These are phyloP conservation scores for Gyrodactylus bullatarudis DNA, from an alignment of 1,140 invertebrate genomes.

Conservation along the genomic window DNA sequence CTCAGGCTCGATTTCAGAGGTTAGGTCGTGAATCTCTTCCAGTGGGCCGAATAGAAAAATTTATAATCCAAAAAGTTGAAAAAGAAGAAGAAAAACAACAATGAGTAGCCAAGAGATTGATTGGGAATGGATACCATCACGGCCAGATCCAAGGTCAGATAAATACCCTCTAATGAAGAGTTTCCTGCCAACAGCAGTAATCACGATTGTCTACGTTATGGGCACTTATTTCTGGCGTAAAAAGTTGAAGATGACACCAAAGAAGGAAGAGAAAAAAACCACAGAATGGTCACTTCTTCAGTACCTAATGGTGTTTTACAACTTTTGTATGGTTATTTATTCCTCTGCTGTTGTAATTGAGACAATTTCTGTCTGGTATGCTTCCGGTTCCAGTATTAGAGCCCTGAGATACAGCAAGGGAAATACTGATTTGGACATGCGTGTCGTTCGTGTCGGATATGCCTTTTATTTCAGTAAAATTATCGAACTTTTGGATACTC, in stretches of 20 bases:
- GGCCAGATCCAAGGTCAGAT: neutral
- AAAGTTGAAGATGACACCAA: neutral
- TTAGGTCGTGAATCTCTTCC: no score
- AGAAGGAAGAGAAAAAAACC: neutral
- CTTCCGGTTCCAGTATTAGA: neutral
- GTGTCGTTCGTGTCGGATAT: conserved; percentile 62
- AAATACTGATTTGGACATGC: conserved; percentile 13
- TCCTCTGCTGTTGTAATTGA: neutral
- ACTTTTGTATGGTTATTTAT: neutral
- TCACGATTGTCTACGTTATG: neutral
- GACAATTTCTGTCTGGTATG: neutral
- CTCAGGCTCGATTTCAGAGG: no score
- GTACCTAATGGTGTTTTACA: neutral
- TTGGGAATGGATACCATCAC: neutral
- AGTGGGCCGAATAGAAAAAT: no score
- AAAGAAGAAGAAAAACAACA: no score
- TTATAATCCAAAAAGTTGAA: no score
- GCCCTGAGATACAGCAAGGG: neutral
- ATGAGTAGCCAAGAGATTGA: no score
- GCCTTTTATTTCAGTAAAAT: conserved; percentile 86
- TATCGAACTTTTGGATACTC: conserved; percentile 73
- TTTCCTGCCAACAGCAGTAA: neutral
- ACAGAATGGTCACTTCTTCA: neutral
- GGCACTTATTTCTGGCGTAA: neutral
- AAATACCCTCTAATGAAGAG: neutral